A percentile compares a stretch with the other conserved stretches of the same genome.
Conservation (phyloP, 2,113 vertebrate genomes). For the Alexandromys fortis region DNA sequence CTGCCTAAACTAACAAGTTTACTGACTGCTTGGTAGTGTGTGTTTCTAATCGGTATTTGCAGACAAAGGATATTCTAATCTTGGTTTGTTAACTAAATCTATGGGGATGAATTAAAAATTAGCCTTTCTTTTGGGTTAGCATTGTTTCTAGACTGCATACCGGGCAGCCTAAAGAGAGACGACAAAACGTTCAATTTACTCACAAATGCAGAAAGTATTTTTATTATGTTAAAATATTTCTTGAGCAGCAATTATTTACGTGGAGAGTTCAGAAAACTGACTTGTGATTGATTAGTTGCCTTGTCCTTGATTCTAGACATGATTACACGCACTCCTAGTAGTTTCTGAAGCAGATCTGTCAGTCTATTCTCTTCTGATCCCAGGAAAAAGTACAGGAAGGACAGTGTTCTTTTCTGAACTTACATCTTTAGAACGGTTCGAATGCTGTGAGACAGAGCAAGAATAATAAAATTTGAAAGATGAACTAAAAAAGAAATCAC, state of each 20-base stretch:
- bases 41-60: constrained; percentile 38
- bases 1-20: constrained; percentile 2
- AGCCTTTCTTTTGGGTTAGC: background rate
- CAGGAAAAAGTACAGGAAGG: background rate
- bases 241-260: constrained; percentile 22
- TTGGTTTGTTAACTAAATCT: constrained; percentile 26
- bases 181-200: background rate
- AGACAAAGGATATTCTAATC: background rate
- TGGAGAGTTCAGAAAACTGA: constrained; percentile 16
- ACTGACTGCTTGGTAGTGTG: background rate
- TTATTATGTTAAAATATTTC: constrained; percentile 60
- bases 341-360: background rate
- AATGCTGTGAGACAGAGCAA: constrained; percentile 88
- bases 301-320: constrained; percentile 25
- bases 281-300: background rate
- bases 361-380: background rate
- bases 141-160: background rate
- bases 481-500: background rate
- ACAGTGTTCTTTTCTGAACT: constrained; percentile 34
- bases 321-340: background rate
- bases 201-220: constrained; percentile 40
- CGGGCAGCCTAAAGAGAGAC: background rate
- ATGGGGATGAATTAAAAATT: background rate
- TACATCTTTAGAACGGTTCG: constrained; percentile 90
- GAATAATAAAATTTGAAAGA: background rate